A percentile compares a stretch with the other conserved stretches of the same genome.
phyloP scores from a whole-genome alignment of 2,888 invertebrate genomes.

The Dicyrtoma fusca region DNA sequence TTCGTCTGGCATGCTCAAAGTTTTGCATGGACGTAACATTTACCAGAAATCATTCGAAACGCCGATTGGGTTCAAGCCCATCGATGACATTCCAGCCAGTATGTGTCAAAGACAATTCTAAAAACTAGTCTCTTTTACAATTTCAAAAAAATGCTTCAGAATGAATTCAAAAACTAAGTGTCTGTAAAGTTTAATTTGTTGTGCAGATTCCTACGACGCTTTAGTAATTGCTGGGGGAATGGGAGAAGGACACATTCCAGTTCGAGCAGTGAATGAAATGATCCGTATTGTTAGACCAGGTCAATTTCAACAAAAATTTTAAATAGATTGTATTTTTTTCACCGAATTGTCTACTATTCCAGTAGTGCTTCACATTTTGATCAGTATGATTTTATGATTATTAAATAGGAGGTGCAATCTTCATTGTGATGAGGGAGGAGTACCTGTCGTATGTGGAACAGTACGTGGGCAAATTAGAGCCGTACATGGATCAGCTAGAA shows the following conservation, averaged over 20 bases:
- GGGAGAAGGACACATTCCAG: conserved; percentile 59
- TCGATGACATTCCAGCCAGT: conserved; percentile 44
- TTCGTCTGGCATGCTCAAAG: conserved; percentile 58
- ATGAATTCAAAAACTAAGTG: too few species aligned
- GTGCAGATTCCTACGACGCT: conserved; percentile 57
- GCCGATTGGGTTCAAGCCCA: conserved; percentile 50
- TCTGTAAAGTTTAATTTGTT: not conserved
- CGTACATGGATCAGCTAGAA: conserved; percentile 57
- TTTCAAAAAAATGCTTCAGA: too few species aligned
- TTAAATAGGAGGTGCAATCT: conserved; percentile 58
- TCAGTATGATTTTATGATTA: not conserved
- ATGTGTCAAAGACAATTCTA: conserved; percentile 5
- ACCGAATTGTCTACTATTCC: not conserved
- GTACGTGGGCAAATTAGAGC: conserved; percentile 58
- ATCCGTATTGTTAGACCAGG: conserved; percentile 58
- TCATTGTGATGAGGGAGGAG: conserved; percentile 59
- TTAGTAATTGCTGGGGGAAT: conserved; percentile 58
- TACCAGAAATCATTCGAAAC: conserved; percentile 57
- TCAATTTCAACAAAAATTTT: conserved; percentile 36
- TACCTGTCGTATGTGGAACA: conserved; percentile 57
- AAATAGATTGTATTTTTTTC: not conserved
- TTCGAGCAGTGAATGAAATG: conserved; percentile 58
- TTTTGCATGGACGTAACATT: conserved; percentile 57
- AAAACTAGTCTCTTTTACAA: not conserved
- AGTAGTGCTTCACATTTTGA: not conserved